Evolutionary conservation across 2,797 vertebrate genomes (phyloP).

Genomic region (Halcyon leucocephala): DNA sequence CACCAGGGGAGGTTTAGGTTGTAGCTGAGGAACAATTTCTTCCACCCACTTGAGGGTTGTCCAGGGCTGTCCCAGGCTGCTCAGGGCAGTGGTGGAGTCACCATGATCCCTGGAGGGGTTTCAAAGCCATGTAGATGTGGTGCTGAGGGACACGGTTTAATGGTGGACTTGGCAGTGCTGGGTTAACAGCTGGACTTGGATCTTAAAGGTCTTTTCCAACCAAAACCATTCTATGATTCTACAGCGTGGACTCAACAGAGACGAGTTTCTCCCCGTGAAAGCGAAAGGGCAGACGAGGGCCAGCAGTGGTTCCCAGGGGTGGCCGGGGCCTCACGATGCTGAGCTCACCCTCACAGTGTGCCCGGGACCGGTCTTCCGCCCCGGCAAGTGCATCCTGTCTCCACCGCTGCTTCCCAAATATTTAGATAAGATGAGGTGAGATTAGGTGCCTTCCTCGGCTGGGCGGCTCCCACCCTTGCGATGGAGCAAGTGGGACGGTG

Average conservation of each 20-base stretch:
- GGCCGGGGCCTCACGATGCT: neutral
- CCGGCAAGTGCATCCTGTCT: conserved; percentile 16
- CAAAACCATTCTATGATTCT: neutral
- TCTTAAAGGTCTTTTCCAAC: neutral
- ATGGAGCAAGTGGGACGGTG: accelerated
- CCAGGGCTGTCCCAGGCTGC: no score
- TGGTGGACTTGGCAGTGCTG: no score
- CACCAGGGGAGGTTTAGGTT: neutral
- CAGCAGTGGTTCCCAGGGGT: accelerated
- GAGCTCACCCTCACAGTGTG: neutral
- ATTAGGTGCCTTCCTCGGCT: neutral
- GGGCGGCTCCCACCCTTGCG: accelerated
- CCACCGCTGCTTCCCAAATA: neutral
- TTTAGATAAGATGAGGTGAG: conserved; percentile 32
- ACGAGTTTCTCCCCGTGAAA: neutral
- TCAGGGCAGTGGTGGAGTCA: neutral
- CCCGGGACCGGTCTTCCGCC: neutral
- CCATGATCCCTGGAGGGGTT: neutral
- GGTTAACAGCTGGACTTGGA: neutral
- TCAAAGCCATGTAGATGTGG: neutral
- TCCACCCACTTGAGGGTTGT: no score
- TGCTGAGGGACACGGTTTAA: neutral
- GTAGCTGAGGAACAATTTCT: neutral
- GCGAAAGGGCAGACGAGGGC: neutral
- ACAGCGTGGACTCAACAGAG: accelerated